Percentiles rank a stretch among this genome's conserved stretches.
These are phyloP conservation scores for Odobenus rosmarus DNA, from an alignment of 2,113 vertebrate species.

Conservation along the genomic window DNA sequence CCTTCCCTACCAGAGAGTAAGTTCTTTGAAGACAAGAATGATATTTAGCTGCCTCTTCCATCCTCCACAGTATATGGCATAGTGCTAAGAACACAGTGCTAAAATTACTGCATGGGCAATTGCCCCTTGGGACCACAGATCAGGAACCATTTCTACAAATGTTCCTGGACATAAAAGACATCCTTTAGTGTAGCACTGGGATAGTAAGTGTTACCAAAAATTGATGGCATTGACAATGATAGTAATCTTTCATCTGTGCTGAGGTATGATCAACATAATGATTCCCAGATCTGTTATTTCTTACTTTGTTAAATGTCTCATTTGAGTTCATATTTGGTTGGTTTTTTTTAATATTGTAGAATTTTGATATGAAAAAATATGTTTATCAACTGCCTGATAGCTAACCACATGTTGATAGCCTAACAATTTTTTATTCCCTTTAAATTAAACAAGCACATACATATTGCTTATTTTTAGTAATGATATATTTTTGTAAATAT, in stretches of 20 bases:
- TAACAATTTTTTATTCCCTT: neutral
- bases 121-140: neutral
- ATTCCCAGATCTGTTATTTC: neutral
- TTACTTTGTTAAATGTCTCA: slow-evolving; percentile 13
- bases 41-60: neutral
- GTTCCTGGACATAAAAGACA: neutral
- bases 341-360: neutral
- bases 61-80: neutral
- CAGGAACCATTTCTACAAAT: neutral
- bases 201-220: slow-evolving; percentile 21
- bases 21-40: neutral
- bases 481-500: slow-evolving; percentile 27
- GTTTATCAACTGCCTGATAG: neutral
- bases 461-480: slow-evolving; percentile 14
- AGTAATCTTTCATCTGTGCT: neutral
- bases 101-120: neutral
- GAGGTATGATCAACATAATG: neutral
- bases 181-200: neutral
- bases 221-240: neutral
- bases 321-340: neutral
- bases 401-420: neutral
- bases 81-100: neutral
- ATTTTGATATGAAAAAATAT: neutral
- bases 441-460: neutral
- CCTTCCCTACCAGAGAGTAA: neutral